Evolutionary conservation across 2,797 vertebrate species (phyloP).

Genomic region (Lophius americanus): DNA sequence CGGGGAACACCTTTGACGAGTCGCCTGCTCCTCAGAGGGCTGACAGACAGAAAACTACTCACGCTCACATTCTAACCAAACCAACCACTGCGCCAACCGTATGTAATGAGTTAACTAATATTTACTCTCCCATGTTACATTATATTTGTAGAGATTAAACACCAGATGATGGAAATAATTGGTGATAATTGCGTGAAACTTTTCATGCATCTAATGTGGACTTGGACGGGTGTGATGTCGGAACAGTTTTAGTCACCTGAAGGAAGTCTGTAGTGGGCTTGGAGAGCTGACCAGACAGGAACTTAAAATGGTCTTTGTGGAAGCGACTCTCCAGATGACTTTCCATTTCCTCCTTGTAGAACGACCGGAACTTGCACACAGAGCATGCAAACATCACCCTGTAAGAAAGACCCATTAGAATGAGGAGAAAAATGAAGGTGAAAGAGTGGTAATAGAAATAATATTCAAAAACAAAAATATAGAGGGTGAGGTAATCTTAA

Average conservation of each 20-base stretch:
- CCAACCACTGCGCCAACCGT: too few relatives aligned
- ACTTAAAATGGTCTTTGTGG: slow-evolving; percentile 94
- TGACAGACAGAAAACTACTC: too few relatives aligned
- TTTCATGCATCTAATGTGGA: background rate
- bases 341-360: slow-evolving; percentile 93
- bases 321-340: slow-evolving; percentile 91
- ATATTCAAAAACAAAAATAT: too few relatives aligned
- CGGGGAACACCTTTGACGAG: too few relatives aligned
- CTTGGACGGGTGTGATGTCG: background rate
- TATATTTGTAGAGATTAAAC: background rate
- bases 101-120: too few relatives aligned
- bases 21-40: too few relatives aligned
- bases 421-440: background rate
- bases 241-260: slow-evolving; percentile 76
- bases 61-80: too few relatives aligned
- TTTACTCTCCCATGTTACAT: too few relatives aligned
- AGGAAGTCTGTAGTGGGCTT: slow-evolving; percentile 93
- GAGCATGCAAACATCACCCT: slow-evolving; percentile 95
- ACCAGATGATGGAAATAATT: too few relatives aligned
- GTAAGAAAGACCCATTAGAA: background rate
- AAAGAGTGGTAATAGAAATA: background rate
- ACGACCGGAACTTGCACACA: slow-evolving; percentile 93
- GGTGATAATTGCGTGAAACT: background rate
- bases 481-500: background rate
- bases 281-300: slow-evolving; percentile 88